Conservation (phyloP, 2,888 invertebrate genomes). For the Cacoxenus indagator region DNA sequence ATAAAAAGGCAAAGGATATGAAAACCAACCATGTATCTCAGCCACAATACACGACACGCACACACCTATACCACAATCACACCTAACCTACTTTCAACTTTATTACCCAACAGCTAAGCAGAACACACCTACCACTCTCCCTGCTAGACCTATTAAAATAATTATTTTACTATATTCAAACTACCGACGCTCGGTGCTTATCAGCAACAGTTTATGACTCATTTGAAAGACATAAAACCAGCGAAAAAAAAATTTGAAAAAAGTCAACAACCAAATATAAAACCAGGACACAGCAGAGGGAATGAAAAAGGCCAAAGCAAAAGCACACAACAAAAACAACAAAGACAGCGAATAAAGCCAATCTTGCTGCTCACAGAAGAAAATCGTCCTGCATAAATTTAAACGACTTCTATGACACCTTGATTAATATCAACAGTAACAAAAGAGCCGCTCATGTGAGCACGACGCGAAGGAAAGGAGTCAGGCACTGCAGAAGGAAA, state of each 20-base stretch:
- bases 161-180: neutral
- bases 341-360: neutral
- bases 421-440: slow-evolving; percentile 66
- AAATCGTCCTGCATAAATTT: slow-evolving; percentile 56
- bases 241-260: neutral
- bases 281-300: neutral
- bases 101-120: neutral
- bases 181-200: neutral
- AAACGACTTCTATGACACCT: slow-evolving; percentile 69
- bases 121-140: no score
- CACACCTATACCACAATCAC: neutral
- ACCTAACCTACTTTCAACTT: neutral
- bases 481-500: slow-evolving; percentile 2
- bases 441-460: slow-evolving; percentile 29
- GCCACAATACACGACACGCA: neutral
- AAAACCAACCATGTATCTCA: neutral
- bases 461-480: neutral
- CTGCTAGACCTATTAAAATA: neutral
- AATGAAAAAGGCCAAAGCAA: neutral
- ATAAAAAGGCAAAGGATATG: neutral
- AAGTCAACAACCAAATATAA: neutral
- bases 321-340: neutral
- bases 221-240: slow-evolving; percentile 1
- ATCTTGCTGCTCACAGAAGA: neutral
- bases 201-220: slow-evolving; percentile 11